Conservation (phyloP, 2,888 invertebrate genomes). For the Noctua fimbriata region DNA sequence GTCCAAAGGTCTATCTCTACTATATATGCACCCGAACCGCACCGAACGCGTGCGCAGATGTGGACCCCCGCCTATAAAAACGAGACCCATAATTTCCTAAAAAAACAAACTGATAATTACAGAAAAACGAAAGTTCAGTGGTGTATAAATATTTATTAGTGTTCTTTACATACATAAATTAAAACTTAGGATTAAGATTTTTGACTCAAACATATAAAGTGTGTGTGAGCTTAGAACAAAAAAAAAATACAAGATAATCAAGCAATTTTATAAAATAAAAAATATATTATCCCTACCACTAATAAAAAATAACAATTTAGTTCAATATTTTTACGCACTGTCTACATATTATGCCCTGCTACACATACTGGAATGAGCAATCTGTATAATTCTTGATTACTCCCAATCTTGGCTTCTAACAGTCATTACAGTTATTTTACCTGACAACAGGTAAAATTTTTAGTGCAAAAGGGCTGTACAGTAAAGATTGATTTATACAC, state of each 20-base stretch:
- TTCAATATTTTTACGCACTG: neutral
- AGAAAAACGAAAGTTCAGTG: neutral
- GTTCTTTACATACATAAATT: constrained; percentile 42
- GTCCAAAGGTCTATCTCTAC: too few species aligned
- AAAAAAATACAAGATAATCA: constrained; percentile 2
- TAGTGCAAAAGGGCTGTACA: neutral
- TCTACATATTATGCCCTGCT: neutral
- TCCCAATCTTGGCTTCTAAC: neutral
- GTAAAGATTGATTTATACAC: neutral
- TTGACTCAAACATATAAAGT: constrained; percentile 16
- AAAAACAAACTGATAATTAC: neutral
- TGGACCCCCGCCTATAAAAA: too few species aligned
- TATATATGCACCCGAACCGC: too few species aligned
- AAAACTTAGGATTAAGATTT: constrained; percentile 8
- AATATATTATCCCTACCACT: constrained; percentile 46
- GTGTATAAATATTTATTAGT: constrained; percentile 59
- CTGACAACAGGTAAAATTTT: neutral
- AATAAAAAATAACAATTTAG: constrained; percentile 42
- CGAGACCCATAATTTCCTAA: neutral
- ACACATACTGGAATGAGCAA: neutral
- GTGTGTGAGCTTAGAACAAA: neutral
- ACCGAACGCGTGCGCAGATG: too few species aligned
- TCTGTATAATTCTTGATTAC: neutral
- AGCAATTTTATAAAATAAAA: constrained; percentile 9
- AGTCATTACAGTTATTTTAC: neutral